Conservation (phyloP, 1,140 invertebrate genomes). For the Aplysia californica region DNA sequence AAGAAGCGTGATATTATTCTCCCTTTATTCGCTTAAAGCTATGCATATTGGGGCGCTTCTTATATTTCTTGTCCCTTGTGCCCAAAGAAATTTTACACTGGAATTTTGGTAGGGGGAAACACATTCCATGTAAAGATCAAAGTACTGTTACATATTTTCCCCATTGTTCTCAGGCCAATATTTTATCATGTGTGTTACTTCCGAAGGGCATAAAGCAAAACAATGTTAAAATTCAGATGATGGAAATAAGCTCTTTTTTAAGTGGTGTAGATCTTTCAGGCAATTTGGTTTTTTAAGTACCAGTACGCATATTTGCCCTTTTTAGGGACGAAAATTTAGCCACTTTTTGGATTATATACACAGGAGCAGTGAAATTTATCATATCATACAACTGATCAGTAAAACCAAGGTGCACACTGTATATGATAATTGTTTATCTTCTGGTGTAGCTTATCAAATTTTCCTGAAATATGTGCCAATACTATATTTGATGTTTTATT, state of each 20-base stretch:
- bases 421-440: constrained; percentile 18
- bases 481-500: constrained; percentile 5
- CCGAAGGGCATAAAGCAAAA: too few species aligned
- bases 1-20: constrained; percentile 33
- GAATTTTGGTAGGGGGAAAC: constrained; percentile 8
- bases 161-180: constrained; percentile 12
- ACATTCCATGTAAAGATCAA: constrained; percentile 31
- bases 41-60: constrained; percentile 21
- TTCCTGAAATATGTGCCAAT: constrained; percentile 17
- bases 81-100: too few species aligned
- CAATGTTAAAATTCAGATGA: too few species aligned
- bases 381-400: constrained; percentile 20
- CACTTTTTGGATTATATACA: too few species aligned
- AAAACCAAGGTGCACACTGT: constrained; percentile 26
- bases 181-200: too few species aligned
- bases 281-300: too few species aligned
- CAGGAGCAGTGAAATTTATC: neutral
- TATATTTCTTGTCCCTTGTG: too few species aligned
- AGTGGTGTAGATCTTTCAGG: too few species aligned
- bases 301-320: too few species aligned
- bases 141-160: neutral
- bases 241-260: too few species aligned
- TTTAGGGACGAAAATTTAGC: too few species aligned
- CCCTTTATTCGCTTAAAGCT: constrained; percentile 17
- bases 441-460: constrained; percentile 15